Conservation (phyloP, 2,888 invertebrate genomes). For the Rutpela maculata region DNA sequence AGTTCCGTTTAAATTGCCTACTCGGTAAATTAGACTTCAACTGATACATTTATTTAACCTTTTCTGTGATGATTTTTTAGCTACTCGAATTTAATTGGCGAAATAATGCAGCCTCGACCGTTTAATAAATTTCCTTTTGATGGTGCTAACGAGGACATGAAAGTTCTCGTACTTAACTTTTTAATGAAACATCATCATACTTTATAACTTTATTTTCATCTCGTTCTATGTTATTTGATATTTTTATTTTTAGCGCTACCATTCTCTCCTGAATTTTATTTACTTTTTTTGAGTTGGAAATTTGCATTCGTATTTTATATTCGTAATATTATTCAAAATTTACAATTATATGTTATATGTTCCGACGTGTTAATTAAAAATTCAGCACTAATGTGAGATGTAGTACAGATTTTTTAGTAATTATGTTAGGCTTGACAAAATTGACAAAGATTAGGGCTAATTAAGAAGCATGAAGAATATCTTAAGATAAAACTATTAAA, state of each 20-base stretch:
- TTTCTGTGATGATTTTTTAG: conserved; percentile 28
- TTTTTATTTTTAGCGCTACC: conserved; percentile 48
- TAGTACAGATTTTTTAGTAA: too few species aligned
- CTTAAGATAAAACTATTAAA: too few species aligned
- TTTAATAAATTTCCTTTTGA: conserved; percentile 62
- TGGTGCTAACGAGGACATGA: conserved; percentile 60
- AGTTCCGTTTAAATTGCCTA: not conserved
- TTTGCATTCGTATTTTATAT: conserved; percentile 34
- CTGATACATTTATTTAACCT: conserved; percentile 3
- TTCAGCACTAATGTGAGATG: not conserved
- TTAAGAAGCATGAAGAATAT: too few species aligned
- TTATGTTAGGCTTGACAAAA: too few species aligned
- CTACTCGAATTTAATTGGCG: conserved; percentile 49
- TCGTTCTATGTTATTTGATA: conserved; percentile 48
- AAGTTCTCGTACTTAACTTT: conserved; percentile 62
- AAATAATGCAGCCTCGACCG: conserved; percentile 48
- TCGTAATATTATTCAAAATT: not conserved
- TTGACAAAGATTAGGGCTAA: too few species aligned
- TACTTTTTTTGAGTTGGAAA: conserved; percentile 40
- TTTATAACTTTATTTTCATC: conserved; percentile 60
- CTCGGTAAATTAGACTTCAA: conserved; percentile 8
- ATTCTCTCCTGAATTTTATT: conserved; percentile 27
- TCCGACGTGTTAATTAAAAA: not conserved
- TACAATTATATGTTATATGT: not conserved
- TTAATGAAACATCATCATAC: conserved; percentile 62